Percentiles rank a stretch among this genome's conserved stretches.
Evolutionary conservation across 2,113 vertebrate genomes (phyloP).

Genomic region (Eudyptes chrysolophus): DNA sequence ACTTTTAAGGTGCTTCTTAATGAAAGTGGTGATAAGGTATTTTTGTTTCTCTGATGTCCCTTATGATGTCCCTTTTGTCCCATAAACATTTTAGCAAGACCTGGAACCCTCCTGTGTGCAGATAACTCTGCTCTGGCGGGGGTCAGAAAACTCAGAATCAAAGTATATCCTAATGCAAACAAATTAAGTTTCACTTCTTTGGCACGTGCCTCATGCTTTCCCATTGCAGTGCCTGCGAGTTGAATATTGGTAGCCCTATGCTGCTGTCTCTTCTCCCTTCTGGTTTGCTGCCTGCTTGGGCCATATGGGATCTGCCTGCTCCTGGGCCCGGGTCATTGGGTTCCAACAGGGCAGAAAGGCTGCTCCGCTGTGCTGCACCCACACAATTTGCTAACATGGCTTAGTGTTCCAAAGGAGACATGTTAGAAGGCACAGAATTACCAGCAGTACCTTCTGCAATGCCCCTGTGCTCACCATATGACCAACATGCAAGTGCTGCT

Average conservation of each 20-base stretch:
- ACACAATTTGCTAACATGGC: neutral
- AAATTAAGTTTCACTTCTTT: neutral
- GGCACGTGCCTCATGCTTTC: neutral
- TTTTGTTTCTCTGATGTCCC: neutral
- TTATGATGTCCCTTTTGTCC: neutral
- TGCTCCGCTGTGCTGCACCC: neutral
- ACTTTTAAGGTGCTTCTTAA: neutral
- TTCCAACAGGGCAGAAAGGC: neutral
- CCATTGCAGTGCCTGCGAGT: neutral
- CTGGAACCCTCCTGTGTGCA: neutral
- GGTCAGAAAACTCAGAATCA: neutral
- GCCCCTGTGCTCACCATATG: neutral
- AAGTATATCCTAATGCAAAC: neutral
- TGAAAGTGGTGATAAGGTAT: neutral
- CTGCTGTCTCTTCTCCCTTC: neutral
- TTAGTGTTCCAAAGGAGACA: neutral
- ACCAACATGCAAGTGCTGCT: neutral
- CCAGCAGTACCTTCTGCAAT: neutral
- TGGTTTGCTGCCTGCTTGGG: neutral
- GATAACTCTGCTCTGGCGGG: neutral
- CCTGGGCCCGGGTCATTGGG: neutral
- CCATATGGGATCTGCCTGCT: neutral
- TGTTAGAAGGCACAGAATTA: neutral
- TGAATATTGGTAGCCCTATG: neutral
- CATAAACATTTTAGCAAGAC: neutral